These are phyloP conservation scores for Lutjanus erythropterus DNA, from an alignment of 2,113 vertebrate genomes.

Conservation along the genomic window DNA sequence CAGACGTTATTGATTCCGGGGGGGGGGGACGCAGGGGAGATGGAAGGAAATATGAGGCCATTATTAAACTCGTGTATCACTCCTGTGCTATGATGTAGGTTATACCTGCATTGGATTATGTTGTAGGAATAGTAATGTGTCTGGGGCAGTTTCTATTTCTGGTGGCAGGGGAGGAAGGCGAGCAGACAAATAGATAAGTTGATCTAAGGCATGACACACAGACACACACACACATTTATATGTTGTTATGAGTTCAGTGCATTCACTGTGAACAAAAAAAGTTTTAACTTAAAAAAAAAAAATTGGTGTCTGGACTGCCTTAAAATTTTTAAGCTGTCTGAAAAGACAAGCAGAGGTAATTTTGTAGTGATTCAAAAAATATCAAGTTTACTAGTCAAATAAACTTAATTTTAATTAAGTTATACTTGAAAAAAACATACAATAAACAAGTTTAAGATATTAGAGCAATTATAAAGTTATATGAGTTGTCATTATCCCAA, in stretches of 20 bases:
- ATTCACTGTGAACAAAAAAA: too few species aligned
- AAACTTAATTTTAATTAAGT: too few species aligned
- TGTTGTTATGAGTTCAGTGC: background rate
- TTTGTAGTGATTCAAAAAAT: too few species aligned
- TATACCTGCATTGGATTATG: constrained; percentile 75
- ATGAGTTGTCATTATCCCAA: too few species aligned
- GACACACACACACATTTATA: constrained; percentile 9
- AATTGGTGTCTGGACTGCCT: too few species aligned
- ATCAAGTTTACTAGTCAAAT: too few species aligned
- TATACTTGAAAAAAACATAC: too few species aligned
- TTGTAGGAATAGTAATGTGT: constrained; percentile 79
- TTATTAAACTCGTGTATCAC: constrained; percentile 58
- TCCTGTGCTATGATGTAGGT: constrained; percentile 61
- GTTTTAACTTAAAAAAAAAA: too few species aligned
- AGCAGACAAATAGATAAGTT: constrained; percentile 67
- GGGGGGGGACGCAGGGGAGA: constrained; percentile 27
- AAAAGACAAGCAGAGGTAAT: too few species aligned
- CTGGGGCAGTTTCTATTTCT: constrained; percentile 73
- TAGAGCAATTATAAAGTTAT: too few species aligned
- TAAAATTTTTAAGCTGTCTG: too few species aligned
- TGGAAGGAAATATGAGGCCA: constrained; percentile 68
- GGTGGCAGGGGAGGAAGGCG: constrained; percentile 66
- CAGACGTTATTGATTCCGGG: constrained; percentile 63
- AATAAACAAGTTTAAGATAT: too few species aligned
- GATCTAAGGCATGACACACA: constrained; percentile 27